Percentiles rank a stretch among this genome's conserved stretches.
Conservation (phyloP, 1,140 invertebrate genomes). For the Pseudomyrmex concolor region DNA sequence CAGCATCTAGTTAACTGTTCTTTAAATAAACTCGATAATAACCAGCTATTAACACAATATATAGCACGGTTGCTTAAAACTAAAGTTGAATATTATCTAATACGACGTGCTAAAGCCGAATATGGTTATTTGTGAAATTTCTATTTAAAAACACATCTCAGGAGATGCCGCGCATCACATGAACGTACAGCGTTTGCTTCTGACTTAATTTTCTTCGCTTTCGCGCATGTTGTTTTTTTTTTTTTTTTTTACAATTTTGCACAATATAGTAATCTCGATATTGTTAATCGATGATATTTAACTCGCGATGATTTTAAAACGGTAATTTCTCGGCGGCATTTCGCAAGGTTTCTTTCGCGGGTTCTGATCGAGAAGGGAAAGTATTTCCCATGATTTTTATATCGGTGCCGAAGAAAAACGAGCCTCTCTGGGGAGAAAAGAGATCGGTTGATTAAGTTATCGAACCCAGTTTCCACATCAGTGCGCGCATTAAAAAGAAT, state of each 20-base stretch:
- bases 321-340: conserved; percentile 9
- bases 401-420: background rate
- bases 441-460: conserved; percentile 51
- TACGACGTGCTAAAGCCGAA: background rate
- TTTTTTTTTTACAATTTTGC: background rate
- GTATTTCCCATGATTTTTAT: conserved; percentile 44
- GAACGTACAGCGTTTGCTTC: too few relatives aligned
- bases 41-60: background rate
- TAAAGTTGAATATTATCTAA: background rate
- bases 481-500: conserved; percentile 33
- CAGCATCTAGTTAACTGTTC: conserved; percentile 16
- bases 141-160: too few relatives aligned
- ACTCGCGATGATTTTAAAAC: conserved; percentile 28
- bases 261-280: background rate
- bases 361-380: conserved; percentile 13
- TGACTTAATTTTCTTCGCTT: background rate
- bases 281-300: background rate
- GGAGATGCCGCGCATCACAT: too few relatives aligned
- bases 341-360: background rate
- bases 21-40: conserved; percentile 30
- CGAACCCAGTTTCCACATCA: conserved; percentile 41
- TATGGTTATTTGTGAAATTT: background rate
- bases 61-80: background rate
- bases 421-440: background rate
- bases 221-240: too few relatives aligned